Evolutionary conservation across 2,113 vertebrate species (phyloP).

Genomic region (Sapajus apella): DNA sequence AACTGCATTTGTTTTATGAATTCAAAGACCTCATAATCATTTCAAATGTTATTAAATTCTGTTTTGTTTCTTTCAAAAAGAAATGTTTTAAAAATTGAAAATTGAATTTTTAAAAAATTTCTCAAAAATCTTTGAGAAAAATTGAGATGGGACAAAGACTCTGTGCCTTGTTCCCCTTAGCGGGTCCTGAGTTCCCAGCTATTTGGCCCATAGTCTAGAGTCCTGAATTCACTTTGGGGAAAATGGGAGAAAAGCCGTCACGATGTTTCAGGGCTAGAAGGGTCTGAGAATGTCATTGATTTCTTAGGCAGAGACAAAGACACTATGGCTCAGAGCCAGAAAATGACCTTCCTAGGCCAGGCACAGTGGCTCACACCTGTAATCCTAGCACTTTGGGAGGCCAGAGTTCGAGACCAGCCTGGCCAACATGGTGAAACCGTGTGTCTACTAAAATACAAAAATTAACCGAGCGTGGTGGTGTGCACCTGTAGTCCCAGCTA

Average conservation of each 20-base stretch:
- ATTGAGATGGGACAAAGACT: not conserved
- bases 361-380: too few relatives aligned
- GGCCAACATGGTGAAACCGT: too few relatives aligned
- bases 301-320: not conserved
- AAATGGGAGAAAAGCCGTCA: not conserved
- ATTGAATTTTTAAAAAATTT: not conserved
- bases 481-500: too few relatives aligned
- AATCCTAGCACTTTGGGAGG: too few relatives aligned
- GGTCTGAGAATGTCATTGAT: not conserved
- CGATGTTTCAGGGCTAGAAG: not conserved
- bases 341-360: not conserved
- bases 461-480: too few relatives aligned
- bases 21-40: not conserved
- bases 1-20: not conserved
- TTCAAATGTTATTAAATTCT: slow-evolving; percentile 11
- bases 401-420: too few relatives aligned
- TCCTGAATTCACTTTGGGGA: not conserved
- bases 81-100: not conserved
- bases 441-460: too few relatives aligned
- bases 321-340: not conserved
- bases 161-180: too few relatives aligned
- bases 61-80: not conserved
- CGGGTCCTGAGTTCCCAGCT: not conserved
- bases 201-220: not conserved
- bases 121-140: not conserved